phyloP scores from a whole-genome alignment of 2,797 vertebrate species.

The Rhinogobio ventralis region DNA sequence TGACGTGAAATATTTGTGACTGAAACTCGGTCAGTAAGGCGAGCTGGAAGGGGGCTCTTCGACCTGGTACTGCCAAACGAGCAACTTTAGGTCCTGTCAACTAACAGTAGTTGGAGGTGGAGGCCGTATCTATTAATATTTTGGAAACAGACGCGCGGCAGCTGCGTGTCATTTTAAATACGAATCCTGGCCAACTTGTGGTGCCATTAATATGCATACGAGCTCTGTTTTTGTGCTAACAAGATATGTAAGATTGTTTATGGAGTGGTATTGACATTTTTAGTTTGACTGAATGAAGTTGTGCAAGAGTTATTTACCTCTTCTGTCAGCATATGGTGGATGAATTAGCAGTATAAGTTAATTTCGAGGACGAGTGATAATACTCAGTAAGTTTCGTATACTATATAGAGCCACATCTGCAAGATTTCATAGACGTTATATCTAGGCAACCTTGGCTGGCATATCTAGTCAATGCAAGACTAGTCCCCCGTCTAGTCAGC shows the following conservation, averaged over 20 bases:
- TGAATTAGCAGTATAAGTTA: neutral
- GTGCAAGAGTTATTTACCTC: neutral
- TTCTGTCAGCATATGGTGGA: neutral
- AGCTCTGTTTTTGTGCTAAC: neutral
- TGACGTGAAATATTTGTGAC: slow-evolving; percentile 37
- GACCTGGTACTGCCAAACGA: slow-evolving; percentile 38
- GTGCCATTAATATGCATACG: slow-evolving; percentile 1
- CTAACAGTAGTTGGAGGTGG: slow-evolving; percentile 44
- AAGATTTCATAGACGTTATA: neutral
- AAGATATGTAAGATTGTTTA: neutral
- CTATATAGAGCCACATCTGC: neutral
- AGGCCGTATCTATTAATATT: slow-evolving; percentile 52
- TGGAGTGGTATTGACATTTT: neutral
- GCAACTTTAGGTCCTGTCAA: slow-evolving; percentile 48
- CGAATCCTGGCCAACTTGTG: slow-evolving; percentile 28
- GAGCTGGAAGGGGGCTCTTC: slow-evolving; percentile 24
- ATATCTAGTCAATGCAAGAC: neutral
- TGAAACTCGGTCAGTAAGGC: slow-evolving; percentile 44
- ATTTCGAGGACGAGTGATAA: neutral
- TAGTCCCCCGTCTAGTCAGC: slow-evolving; percentile 2
- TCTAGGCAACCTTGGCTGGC: slow-evolving; percentile 5
- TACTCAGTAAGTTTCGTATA: neutral
- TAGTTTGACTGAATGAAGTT: slow-evolving; percentile 1
- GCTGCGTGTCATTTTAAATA: slow-evolving; percentile 40
- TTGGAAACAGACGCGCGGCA: slow-evolving; percentile 46